Evolutionary conservation across 1,140 invertebrate species (phyloP).

Genomic region (Rhynchophorus ferrugineus): DNA sequence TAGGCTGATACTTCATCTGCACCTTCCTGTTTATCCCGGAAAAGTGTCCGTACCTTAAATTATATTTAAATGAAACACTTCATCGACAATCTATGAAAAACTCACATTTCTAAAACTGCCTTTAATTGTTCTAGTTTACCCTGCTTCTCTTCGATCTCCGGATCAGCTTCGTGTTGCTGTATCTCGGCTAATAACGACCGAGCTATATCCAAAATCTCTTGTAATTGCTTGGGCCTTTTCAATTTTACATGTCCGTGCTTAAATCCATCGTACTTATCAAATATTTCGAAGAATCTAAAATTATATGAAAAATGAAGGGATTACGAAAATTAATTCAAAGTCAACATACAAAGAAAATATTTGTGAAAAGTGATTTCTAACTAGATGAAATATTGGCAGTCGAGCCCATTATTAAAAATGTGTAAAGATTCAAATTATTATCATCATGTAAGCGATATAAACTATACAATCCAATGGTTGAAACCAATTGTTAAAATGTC

Average conservation of each 20-base stretch:
- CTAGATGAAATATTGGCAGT: too few relatives aligned
- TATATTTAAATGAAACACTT: too few relatives aligned
- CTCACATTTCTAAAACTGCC: conserved; percentile 96
- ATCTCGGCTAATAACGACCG: conserved; percentile 82
- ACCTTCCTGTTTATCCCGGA: conserved; percentile 99
- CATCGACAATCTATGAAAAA: too few relatives aligned
- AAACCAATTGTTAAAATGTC: too few relatives aligned
- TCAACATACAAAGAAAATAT: too few relatives aligned
- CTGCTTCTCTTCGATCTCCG: conserved; percentile 94
- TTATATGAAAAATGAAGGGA: too few relatives aligned
- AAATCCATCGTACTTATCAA: conserved; percentile 94
- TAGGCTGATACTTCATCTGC: conserved; percentile 98
- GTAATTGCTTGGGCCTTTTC: conserved; percentile 94
- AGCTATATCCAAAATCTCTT: conserved; percentile 95
- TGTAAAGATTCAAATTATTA: too few relatives aligned
- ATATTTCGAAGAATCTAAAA: conserved; percentile 93
- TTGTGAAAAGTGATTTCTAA: too few relatives aligned
- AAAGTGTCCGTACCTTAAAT: conserved; percentile 93
- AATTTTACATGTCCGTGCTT: conserved; percentile 95
- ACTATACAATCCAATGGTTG: too few relatives aligned
- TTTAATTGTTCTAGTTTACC: conserved; percentile 97
- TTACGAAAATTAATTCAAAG: too few relatives aligned
- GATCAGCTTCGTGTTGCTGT: conserved; percentile 71
- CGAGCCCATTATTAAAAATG: too few relatives aligned
- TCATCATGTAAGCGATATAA: too few relatives aligned